Percentiles rank a stretch among this genome's conserved stretches.
Conservation (phyloP, 2,797 vertebrate genomes). For the Danionella dracula region DNA sequence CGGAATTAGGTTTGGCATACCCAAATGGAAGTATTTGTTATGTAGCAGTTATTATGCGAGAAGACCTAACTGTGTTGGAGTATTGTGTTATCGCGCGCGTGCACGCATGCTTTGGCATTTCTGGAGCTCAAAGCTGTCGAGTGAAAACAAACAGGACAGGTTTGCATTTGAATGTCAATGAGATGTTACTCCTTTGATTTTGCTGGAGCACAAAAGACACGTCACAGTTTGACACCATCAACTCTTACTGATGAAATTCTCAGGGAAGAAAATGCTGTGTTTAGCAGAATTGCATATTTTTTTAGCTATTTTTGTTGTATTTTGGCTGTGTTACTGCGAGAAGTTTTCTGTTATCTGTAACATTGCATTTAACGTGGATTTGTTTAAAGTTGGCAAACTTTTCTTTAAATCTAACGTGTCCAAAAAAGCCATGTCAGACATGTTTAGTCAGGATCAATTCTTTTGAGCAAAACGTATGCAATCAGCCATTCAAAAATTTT, state of each 20-base stretch:
- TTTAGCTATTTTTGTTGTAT: not conserved
- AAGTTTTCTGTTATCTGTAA: too few species aligned
- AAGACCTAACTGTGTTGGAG: not conserved
- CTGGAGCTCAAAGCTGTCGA: not conserved
- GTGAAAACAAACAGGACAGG: not conserved
- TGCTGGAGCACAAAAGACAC: not conserved
- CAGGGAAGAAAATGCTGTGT: too few species aligned
- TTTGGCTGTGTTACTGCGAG: not conserved
- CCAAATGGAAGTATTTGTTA: not conserved
- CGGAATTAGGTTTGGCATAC: not conserved
- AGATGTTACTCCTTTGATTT: not conserved
- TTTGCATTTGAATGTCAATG: not conserved
- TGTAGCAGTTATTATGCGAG: not conserved
- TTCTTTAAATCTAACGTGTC: too few species aligned
- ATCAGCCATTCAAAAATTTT: too few species aligned
- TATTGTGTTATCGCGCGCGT: not conserved
- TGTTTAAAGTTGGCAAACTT: too few species aligned
- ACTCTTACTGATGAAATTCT: not conserved
- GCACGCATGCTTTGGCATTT: conserved; percentile 5
- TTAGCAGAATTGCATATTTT: not conserved
- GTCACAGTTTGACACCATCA: not conserved
- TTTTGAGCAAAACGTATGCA: too few species aligned
- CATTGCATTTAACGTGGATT: too few species aligned
- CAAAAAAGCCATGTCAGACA: too few species aligned
- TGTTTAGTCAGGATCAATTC: too few species aligned